Evolutionary conservation across 2,797 vertebrate species (phyloP).

Genomic region (Karalla daura): DNA sequence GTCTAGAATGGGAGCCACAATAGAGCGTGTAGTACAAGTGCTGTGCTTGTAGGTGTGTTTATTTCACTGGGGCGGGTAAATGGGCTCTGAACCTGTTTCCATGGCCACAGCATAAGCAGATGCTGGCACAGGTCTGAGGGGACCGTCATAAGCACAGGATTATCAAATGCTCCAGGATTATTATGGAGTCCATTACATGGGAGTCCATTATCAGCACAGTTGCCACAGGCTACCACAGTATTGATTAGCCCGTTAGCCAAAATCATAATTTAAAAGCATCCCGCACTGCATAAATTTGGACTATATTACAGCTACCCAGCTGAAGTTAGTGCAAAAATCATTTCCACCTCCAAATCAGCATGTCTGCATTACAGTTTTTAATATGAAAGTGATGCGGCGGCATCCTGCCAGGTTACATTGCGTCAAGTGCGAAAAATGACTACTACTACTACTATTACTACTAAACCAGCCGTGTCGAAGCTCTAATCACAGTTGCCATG

Average conservation of each 20-base stretch:
- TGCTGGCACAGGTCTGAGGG: slow-evolving; percentile 42
- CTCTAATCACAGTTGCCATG: no score
- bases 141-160: slow-evolving; percentile 13
- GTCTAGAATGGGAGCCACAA: no score
- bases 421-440: no score
- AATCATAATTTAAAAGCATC: not conserved
- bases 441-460: no score
- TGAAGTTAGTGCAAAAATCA: not conserved
- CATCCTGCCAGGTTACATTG: no score
- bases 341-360: no score
- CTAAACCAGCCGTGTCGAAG: no score
- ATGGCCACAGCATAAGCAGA: slow-evolving; percentile 67
- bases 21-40: not conserved
- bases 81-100: slow-evolving; percentile 61
- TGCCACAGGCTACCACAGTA: not conserved
- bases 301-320: not conserved
- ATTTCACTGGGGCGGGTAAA: slow-evolving; percentile 44
- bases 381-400: no score
- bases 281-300: not conserved
- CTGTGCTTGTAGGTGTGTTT: slow-evolving; percentile 38
- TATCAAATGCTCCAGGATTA: slow-evolving; percentile 21
- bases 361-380: no score
- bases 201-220: slow-evolving; percentile 13
- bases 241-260: not conserved
- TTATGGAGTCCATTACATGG: slow-evolving; percentile 21